Conservation (phyloP, 2,113 vertebrate genomes). For the Ailurus styani region DNA sequence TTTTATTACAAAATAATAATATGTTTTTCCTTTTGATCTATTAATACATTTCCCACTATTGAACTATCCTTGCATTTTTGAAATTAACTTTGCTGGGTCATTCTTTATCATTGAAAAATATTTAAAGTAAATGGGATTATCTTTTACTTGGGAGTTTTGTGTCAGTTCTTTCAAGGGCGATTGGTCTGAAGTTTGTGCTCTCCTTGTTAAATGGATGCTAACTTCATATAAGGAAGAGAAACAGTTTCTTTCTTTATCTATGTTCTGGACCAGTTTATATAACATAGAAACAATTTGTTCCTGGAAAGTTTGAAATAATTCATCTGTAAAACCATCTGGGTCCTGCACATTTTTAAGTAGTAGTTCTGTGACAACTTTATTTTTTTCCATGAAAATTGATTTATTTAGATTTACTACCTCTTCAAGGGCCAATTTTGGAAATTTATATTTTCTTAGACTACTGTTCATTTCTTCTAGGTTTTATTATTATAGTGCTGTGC, state of each 20-base stretch:
- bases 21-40: background rate
- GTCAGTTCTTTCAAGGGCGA: conserved; percentile 22
- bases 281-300: conserved; percentile 70
- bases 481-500: conserved; percentile 58
- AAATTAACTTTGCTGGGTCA: background rate
- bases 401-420: conserved; percentile 73
- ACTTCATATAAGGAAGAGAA: conserved; percentile 49
- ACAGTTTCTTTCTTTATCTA: conserved; percentile 61
- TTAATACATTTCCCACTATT: conserved; percentile 4
- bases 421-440: conserved; percentile 61
- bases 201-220: conserved; percentile 32
- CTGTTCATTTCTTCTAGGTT: conserved; percentile 58
- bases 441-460: conserved; percentile 63
- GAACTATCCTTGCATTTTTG: conserved; percentile 10
- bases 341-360: conserved; percentile 63
- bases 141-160: background rate
- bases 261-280: conserved; percentile 64
- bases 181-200: conserved; percentile 42
- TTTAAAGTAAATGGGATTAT: background rate
- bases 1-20: background rate
- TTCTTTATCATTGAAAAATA: conserved; percentile 35
- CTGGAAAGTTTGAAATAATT: conserved; percentile 72
- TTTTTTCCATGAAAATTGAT: conserved; percentile 68
- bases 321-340: conserved; percentile 73
- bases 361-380: conserved; percentile 66